phyloP scores from a whole-genome alignment of 2,888 invertebrate species.

The Cistogaster globosa region DNA sequence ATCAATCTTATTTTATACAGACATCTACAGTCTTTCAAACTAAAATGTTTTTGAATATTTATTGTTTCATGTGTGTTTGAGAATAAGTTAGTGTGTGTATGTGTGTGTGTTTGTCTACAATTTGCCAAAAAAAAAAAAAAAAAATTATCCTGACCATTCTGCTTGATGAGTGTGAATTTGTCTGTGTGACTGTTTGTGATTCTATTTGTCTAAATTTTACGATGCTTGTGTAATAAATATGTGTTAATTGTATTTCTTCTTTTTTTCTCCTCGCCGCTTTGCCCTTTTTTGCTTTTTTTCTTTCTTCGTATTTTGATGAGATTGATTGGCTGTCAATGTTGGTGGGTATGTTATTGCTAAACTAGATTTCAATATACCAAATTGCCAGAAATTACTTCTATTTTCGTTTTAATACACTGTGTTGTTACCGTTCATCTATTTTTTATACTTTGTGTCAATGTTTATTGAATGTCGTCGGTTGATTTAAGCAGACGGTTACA shows the following conservation, averaged over 20 bases:
- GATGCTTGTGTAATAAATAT: constrained; percentile 34
- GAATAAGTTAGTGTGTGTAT: not conserved
- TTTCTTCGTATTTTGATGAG: constrained; percentile 23
- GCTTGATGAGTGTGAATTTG: not conserved
- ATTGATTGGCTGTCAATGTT: constrained; percentile 65
- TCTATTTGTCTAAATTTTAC: not conserved
- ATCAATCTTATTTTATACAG: constrained; percentile 21
- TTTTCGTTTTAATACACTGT: not conserved
- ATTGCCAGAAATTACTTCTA: constrained; percentile 32
- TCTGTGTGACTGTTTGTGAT: not conserved
- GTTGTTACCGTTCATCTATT: constrained; percentile 2
- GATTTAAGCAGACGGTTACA: constrained; percentile 29
- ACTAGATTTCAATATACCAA: constrained; percentile 51
- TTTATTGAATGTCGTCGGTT: constrained; percentile 7
- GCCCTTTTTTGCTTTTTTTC: not conserved
- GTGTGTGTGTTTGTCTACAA: not conserved
- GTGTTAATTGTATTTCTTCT: constrained; percentile 9
- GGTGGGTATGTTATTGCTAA: constrained; percentile 10
- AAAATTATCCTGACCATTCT: too few species aligned
- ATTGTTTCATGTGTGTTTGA: not conserved
- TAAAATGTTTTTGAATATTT: too few species aligned
- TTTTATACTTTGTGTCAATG: constrained; percentile 1
- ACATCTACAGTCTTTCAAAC: not conserved
- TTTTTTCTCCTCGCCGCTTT: not conserved
- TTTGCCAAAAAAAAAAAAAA: too few species aligned